Evolutionary conservation across 2,113 vertebrate genomes (phyloP).

Genomic region (Nycticryphes semicollaris): DNA sequence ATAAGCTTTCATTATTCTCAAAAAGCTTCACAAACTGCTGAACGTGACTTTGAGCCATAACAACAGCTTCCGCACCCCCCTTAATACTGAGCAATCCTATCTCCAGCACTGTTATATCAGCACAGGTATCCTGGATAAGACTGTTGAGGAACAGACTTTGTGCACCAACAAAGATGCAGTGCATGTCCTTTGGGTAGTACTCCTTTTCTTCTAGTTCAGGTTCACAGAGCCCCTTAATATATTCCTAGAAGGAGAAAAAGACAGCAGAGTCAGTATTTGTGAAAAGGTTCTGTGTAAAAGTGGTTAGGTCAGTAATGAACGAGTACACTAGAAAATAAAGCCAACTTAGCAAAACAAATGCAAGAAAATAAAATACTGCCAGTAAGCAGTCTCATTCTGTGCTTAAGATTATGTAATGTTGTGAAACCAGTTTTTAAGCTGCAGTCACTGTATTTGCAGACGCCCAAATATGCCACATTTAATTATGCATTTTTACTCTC

Average conservation of each 20-base stretch:
- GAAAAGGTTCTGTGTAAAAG: neutral
- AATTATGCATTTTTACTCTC: neutral
- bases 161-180: conserved; percentile 93
- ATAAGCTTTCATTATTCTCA: conserved; percentile 83
- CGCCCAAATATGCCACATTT: neutral
- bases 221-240: conserved; percentile 92
- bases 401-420: neutral
- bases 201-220: conserved; percentile 91
- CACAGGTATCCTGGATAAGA: conserved; percentile 90
- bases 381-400: neutral
- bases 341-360: neutral
- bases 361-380: neutral
- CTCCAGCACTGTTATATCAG: conserved; percentile 86
- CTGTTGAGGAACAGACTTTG: conserved; percentile 88
- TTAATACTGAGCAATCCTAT: conserved; percentile 84
- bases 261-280: neutral
- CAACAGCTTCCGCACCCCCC: conserved; percentile 88
- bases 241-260: conserved; percentile 80
- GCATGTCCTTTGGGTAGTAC: conserved; percentile 93
- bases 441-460: neutral
- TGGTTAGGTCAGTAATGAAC: neutral
- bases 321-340: neutral
- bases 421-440: neutral
- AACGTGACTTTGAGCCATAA: conserved; percentile 93
- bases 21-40: conserved; percentile 95